Base-by-base conservation (phyloP, 1,140 invertebrate species). In the Coenobita brevimanus region DNA sequence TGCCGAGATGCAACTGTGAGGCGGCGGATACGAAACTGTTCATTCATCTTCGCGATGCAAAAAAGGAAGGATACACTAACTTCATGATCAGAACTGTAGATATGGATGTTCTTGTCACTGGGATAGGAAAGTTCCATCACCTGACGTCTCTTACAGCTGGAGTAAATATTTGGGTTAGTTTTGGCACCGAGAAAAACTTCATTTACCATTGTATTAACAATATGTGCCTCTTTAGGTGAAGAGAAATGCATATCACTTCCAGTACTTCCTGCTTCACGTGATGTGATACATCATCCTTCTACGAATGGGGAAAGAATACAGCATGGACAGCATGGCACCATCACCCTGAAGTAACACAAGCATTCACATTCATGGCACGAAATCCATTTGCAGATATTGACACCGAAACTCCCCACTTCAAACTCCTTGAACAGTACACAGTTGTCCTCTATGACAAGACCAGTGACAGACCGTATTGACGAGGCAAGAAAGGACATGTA, bases 11-110 rank as follows among this genome's bases (percentile, higher is more conserved):
- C 60, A 88, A 78, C 41, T 91, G 91, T 43, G 90, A 91, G 80
- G 91, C 91, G 75, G 91, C 91, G 13, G 91, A 91, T 60, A 86
- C 86, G 13, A 38, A 82, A 24, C 79, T 92, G 6, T 27, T 91
- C 15, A 10, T 92, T 17, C 91, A 62, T 24, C 21, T 81, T 6
- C 78, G 24, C 15, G 30, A 60, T 81, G 78, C 21, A 8, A 41
- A 15, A 8, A 4, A 10, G 10, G 33, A 64, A 30, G 81, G 60
- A 10, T 69, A 21, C 36, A 83, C 62, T n/a, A 43, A 43, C 57
- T 73, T 3, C 21, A 15, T 83, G 57, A 36, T 71, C 8, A 60
- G 30, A 27, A 33, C 62, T 69, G 30, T 75, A 76, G 81, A 83
- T 30, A 83, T 64, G 21, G 81, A 83, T 71, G 57, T 81, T n/a